Base-by-base conservation (phyloP, 2,797 vertebrate genomes). In the Pseudochaenichthys georgianus region DNA sequence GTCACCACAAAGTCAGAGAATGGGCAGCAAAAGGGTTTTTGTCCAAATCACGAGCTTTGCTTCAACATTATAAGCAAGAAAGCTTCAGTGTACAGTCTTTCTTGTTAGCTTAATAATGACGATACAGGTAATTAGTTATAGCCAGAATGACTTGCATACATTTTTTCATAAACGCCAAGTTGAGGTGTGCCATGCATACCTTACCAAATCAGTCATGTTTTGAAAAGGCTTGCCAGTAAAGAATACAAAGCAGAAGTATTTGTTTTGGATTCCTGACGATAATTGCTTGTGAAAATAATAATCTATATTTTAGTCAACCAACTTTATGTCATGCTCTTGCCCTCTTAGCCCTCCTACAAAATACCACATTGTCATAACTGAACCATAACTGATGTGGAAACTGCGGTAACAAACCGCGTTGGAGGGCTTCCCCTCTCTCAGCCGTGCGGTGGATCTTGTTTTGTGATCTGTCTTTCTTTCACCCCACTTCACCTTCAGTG, bases 301-400 rank as follows among this genome's bases (percentile, higher is more conserved):
- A 68, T 64, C 58, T 55, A 19, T 73, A 46, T 9, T 50, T 31
- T 19, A 34, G 10, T 28, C 38, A 62, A 68, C 23, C 19, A 69
- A 45, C 34, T 70, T 67, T 41, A 75, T 38, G 2, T 78, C 69
- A 76, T 21, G 38, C 60, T 57, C 21, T 21, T 54, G 23, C 38
- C 53, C 15, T 60, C 11, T 38, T 19, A 0, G 13, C 17, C 54
- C 13, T 67, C 67, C 43, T 57, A 59, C 66, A 57, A 64, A 38
- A 73, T 43, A 65, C 53, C 58, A 54, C 57, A 66, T 51, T 71
- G 69, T 80, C 51, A 64, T 72, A 75, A 75, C 80, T 64, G 34
- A 81, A 68, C 70, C 78, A 53, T 12, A 75, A 58, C 64, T 13
- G 28, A 80, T 84, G 86, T 89, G 81, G 86, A 80, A 90, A 89